These are phyloP conservation scores for Mirounga angustirostris DNA, from an alignment of 2,113 vertebrate genomes.

Conservation along the genomic window DNA sequence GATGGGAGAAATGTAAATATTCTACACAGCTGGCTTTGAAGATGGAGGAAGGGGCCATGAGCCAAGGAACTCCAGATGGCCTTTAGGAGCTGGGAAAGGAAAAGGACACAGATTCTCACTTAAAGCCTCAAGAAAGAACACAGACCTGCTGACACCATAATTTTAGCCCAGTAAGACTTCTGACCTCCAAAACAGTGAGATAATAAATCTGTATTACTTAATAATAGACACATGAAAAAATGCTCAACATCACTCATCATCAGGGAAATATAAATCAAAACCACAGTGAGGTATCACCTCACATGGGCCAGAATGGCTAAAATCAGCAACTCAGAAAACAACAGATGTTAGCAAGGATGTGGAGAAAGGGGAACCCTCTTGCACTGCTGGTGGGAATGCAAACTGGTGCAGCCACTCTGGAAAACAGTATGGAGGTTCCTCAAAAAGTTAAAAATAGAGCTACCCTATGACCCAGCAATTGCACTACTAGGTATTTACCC, in stretches of 20 bases:
- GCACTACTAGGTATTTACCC: neutral
- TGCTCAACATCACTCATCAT: neutral
- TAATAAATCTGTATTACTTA: neutral
- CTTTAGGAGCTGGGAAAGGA: neutral
- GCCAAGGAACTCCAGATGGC: neutral
- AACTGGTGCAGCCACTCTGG: neutral
- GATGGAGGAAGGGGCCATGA: neutral
- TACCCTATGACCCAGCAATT: neutral
- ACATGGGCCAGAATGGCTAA: neutral
- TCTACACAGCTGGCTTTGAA: neutral
- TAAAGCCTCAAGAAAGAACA: neutral
- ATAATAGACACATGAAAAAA: neutral
- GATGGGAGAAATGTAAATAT: neutral
- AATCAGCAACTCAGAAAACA: neutral
- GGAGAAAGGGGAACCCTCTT: neutral
- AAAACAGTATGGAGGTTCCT: neutral
- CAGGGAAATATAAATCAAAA: neutral
- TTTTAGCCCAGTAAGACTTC: neutral
- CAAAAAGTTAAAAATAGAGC: neutral
- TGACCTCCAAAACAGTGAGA: neutral
- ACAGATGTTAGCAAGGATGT: neutral
- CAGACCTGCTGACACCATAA: rapidly evolving
- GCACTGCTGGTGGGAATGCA: neutral
- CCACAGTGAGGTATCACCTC: neutral
- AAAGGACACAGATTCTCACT: neutral